Base-by-base conservation (phyloP, 1,140 invertebrate species). In the Calephelis virginiensis region DNA sequence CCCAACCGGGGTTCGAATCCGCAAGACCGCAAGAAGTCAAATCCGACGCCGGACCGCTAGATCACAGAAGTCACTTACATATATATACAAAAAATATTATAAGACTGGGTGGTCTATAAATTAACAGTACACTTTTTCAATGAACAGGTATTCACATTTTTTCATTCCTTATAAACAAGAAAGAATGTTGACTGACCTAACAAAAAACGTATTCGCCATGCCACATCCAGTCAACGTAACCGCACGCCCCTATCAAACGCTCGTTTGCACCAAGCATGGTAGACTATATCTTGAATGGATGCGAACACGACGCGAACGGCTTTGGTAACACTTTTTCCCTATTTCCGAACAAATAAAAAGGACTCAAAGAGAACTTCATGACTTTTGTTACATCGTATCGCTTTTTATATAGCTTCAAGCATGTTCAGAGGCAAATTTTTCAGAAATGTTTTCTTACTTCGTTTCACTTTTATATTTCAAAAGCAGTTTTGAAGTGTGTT, bases 251-350 rank as follows among this genome's bases (percentile, higher is more conserved):
- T 85, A 88, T 89, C 84, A 89, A 86, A 86, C 74, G 76, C 80
- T 89, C 85, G 84, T 89, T 89, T 87, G 81, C 81, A 80, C 79
- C 76, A 86, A 85, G 80, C 81, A 85, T 83, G 80, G 78, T 72
- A 71, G 80, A 80, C 82, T 83, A 82, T 83, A 85, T 84, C 75
- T 81, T 61, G 69, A 73, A 78, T 69, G 69, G 77, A 68, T 71
- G 75, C 68, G 80, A 81, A 86, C 80, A 77, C 66, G 74, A 76
- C 63, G 74, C 69, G 74, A 78, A 81, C 76, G 77, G 81, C 79
- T 83, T 81, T 82, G 72, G 77, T 78, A 85, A 85, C 82, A 85
- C 82, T 87, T 86, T 84, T 83, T 83, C 82, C 82, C 81, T 82
- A 85, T 89, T 89, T 81, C 81, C 77, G 76, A 80, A 83, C 72